A percentile compares a stretch with the other conserved stretches of the same genome.
Conservation (phyloP, 37 sponge, comb jelly and placozoan genomes). For the Chondrosia reniformis region DNA sequence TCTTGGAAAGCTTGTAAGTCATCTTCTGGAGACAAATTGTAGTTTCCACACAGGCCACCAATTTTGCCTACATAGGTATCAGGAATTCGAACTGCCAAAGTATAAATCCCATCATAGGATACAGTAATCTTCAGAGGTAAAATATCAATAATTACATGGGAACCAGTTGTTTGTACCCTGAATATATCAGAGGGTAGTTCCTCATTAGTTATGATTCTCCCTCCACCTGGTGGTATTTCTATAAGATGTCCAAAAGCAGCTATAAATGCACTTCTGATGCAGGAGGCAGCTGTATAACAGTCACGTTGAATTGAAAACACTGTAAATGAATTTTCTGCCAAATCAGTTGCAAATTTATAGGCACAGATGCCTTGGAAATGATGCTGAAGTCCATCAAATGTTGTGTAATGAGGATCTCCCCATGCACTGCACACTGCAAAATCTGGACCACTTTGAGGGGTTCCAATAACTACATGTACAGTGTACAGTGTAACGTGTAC, state of each 20-base stretch:
- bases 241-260: too few species aligned
- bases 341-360: too few species aligned
- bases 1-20: background rate
- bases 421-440: too few species aligned
- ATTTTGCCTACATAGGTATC: background rate
- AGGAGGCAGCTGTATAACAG: too few species aligned
- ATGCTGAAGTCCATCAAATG: background rate
- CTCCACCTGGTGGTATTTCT: too few species aligned
- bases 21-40: background rate
- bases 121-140: background rate
- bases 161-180: background rate
- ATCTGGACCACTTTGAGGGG: too few species aligned
- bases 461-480: too few species aligned
- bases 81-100: background rate
- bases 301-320: too few species aligned
- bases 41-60: background rate
- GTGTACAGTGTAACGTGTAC: too few species aligned
- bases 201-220: too few species aligned
- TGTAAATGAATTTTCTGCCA: too few species aligned
- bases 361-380: background rate
- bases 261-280: too few species aligned
- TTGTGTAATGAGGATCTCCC: constrained; percentile 19
- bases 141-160: background rate
- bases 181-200: background rate
- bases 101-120: background rate